phyloP scores from a whole-genome alignment of 2,888 invertebrate genomes.

The Phyllotreta cruciferae region DNA sequence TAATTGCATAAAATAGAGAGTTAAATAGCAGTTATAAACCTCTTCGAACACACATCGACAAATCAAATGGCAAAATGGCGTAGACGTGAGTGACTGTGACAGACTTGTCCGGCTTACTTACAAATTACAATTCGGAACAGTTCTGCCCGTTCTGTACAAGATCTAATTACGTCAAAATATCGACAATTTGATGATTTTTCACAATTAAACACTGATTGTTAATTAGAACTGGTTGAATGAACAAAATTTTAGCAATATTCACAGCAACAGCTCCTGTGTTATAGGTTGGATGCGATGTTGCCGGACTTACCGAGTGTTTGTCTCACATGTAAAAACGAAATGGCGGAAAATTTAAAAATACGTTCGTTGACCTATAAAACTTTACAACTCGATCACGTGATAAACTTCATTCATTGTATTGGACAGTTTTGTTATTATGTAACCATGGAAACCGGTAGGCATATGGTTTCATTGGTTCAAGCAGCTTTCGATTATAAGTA shows the following conservation, averaged over 20 bases:
- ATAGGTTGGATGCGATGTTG: constrained; percentile 38
- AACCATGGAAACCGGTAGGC: constrained; percentile 43
- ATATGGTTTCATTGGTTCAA: constrained; percentile 41
- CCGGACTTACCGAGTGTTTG: constrained; percentile 30
- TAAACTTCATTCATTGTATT: constrained; percentile 36
- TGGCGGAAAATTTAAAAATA: constrained; percentile 50
- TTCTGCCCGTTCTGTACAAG: background rate
- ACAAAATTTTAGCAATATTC: constrained; percentile 1
- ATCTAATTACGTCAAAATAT: no score
- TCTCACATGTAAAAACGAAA: constrained; percentile 20
- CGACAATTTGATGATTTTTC: no score
- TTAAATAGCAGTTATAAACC: background rate
- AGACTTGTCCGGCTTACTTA: constrained; percentile 21
- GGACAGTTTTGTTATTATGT: constrained; percentile 45
- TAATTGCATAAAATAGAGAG: no score
- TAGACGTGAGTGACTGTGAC: background rate
- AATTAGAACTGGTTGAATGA: background rate
- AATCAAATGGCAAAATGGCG: constrained; percentile 27
- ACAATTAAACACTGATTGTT: no score
- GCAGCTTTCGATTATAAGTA: constrained; percentile 7
- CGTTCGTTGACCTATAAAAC: constrained; percentile 42
- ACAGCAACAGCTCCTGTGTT: constrained; percentile 16
- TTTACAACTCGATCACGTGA: constrained; percentile 43
- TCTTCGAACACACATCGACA: constrained; percentile 25
- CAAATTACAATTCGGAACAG: constrained; percentile 11